Base-by-base conservation (phyloP, 2,113 vertebrate genomes). In the Laterallus jamaicensis region DNA sequence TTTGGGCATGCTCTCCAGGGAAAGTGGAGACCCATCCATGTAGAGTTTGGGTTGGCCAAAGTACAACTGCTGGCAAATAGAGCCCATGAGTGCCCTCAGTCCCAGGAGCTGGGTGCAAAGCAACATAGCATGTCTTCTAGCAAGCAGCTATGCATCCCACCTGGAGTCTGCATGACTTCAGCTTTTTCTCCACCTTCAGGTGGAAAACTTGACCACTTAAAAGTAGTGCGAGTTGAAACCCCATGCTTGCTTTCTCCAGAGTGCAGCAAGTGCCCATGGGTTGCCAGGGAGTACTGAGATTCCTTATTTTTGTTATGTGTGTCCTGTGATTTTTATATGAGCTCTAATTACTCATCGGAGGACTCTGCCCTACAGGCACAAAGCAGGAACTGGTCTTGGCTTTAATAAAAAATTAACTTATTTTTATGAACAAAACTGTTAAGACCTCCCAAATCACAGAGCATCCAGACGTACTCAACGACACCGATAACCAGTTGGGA, bases 351-450 rank as follows among this genome's bases (percentile, higher is more conserved):
- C 8, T 80, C 58, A 42, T 66, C 37, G 0, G 40, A 92, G 54
- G 39, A 71, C 40, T 71, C 32, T 91, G 44, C 49, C 88, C 40
- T 86, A 32, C 49, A 67, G 90, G 82, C 86, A 92, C 18, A 94
- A 94, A 69, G 54, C 82, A 73, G 62, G 69, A 95, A 7, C 66
- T 66, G 35, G 52, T 82, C 80, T 86, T 83, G 77, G 44, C 69
- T 93, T 86, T 62, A 88, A 92, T 96, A 85, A 92, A 92, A 94
- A 78, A 75, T 88, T 55, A 90, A 59, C 59, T 95, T 90, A 20
- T 67, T 86, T 86, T 83, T 78, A 49, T 73, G 74, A 94, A 78
- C 64, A 88, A 75, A 92, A 82, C 62, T 84, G 54, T 66, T 68
- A n/a, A 84, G 62, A 42, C 62, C 69, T 86, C 85, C 52, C 73